Percentiles rank a stretch among this genome's conserved stretches.
phyloP scores from a whole-genome alignment of 2,888 invertebrate genomes.

The Strigamia transsilvanica region DNA sequence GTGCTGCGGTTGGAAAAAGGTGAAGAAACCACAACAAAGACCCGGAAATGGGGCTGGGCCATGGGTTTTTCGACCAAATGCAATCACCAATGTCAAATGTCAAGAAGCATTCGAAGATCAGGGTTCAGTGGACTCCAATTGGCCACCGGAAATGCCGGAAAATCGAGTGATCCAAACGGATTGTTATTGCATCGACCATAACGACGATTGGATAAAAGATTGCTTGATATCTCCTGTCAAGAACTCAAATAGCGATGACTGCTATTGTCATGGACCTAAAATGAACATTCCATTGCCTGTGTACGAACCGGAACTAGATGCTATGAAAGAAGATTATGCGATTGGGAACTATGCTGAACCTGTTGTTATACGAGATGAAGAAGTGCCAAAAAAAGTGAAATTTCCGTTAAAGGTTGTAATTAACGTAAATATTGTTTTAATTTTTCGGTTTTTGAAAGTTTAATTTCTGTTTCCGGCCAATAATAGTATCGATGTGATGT shows the following conservation, averaged over 20 bases:
- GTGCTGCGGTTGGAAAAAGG: constrained; percentile 12
- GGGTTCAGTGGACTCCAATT: not conserved
- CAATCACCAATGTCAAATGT: not conserved
- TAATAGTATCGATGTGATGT: no score
- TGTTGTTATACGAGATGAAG: not conserved
- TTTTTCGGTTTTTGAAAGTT: no score
- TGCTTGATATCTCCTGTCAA: not conserved
- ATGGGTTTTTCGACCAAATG: not conserved
- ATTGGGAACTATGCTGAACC: not conserved
- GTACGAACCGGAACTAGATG: not conserved
- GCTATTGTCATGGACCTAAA: not conserved
- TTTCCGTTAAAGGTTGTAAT: not conserved
- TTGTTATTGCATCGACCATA: not conserved
- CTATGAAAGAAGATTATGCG: not conserved
- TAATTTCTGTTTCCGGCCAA: no score
- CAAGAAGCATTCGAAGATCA: not conserved
- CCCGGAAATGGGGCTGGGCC: not conserved
- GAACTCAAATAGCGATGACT: not conserved
- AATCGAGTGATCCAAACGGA: not conserved
- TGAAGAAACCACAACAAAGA: not conserved
- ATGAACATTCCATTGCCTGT: not conserved
- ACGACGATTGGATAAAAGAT: not conserved
- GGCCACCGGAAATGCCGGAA: constrained; percentile 6
- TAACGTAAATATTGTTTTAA: no score
- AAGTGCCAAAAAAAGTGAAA: not conserved